Percentiles rank a stretch among this genome's conserved stretches.
phyloP scores from a whole-genome alignment of 2,797 vertebrate species.

The Carcharodon carcharias region DNA sequence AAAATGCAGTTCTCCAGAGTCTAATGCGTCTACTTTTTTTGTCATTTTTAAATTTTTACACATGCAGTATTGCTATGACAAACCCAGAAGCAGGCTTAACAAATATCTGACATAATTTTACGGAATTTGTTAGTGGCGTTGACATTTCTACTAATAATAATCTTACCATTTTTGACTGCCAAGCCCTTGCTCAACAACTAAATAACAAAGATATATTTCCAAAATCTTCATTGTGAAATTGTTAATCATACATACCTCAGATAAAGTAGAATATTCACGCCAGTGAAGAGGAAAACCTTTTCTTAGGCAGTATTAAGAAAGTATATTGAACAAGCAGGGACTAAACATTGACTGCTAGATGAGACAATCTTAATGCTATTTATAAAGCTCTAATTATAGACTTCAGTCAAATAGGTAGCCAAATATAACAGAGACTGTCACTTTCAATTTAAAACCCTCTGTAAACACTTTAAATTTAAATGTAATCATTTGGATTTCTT shows the following conservation, averaged over 20 bases:
- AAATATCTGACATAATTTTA: background rate
- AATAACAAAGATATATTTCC: background rate
- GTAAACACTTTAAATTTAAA: background rate
- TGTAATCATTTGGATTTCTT: background rate
- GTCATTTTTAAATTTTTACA: background rate
- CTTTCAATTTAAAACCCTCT: background rate
- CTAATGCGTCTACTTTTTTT: background rate
- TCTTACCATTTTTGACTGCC: background rate
- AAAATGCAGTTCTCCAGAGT: background rate
- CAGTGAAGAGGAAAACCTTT: background rate
- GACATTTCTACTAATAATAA: background rate
- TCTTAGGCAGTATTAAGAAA: background rate
- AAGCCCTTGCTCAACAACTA: background rate
- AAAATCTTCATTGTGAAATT: background rate
- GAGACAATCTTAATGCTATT: constrained; percentile 47
- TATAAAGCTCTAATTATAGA: constrained; percentile 64
- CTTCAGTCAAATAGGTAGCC: constrained; percentile 52
- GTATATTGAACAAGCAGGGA: background rate
- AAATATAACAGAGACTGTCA: constrained; percentile 22
- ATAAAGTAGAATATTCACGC: background rate
- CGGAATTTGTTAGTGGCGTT: background rate
- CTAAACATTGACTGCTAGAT: background rate
- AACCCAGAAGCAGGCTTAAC: background rate
- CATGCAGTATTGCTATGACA: background rate
- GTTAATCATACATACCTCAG: constrained; percentile 8